Percentiles rank a stretch among this genome's conserved stretches.
Conservation (phyloP, 2,888 invertebrate genomes). For the Ophioninae sp. region DNA sequence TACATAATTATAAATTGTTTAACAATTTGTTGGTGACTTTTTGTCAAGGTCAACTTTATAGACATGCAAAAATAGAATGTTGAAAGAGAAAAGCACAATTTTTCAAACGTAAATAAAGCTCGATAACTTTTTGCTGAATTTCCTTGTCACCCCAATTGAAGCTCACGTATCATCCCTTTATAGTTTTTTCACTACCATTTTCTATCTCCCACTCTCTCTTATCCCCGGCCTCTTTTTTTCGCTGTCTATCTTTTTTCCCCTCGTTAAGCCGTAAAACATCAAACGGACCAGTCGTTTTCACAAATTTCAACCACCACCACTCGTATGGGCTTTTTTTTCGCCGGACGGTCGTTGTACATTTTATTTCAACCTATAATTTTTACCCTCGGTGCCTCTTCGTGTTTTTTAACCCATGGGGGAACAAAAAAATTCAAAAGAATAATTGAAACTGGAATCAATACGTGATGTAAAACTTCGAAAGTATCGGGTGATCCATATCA, state of each 20-base stretch:
- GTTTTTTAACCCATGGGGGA: neutral
- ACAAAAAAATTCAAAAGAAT: neutral
- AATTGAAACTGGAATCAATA: neutral
- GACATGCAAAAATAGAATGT: too few relatives aligned
- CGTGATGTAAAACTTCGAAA: too few relatives aligned
- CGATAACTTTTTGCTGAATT: too few relatives aligned
- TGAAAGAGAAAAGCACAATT: too few relatives aligned
- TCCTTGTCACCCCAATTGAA: neutral
- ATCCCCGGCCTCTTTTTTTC: neutral
- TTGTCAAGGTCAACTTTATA: too few relatives aligned
- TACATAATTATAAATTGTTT: too few relatives aligned
- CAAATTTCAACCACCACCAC: conserved; percentile 31
- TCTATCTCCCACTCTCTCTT: conserved; percentile 16
- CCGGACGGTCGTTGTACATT: conserved; percentile 1
- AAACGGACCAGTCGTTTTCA: conserved; percentile 53
- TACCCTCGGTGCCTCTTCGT: neutral
- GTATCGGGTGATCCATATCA: too few relatives aligned
- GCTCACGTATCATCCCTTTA: conserved; percentile 9
- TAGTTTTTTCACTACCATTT: conserved; percentile 36
- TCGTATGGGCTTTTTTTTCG: neutral
- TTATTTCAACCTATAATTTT: neutral
- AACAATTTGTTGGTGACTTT: too few relatives aligned
- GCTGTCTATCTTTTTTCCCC: neutral
- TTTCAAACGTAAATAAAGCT: too few relatives aligned
- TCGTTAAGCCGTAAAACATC: conserved; percentile 51